Conservation (phyloP, 53 echinoderm and acorn worm species). For the Echinarachnius parma region DNA sequence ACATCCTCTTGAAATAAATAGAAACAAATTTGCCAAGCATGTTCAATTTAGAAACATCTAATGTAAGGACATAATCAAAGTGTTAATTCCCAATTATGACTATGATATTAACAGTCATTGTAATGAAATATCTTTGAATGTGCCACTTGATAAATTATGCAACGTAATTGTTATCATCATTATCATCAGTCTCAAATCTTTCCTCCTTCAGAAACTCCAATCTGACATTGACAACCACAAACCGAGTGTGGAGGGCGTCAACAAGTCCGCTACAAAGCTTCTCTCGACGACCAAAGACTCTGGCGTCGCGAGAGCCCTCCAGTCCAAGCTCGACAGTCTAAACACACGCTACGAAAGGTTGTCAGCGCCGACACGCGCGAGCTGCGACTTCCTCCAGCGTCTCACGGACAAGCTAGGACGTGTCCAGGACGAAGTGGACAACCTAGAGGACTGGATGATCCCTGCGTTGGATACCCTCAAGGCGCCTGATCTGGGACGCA, state of each 20-base stretch:
- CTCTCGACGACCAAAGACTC: conserved; percentile 83
- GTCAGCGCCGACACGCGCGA: conserved; percentile 59
- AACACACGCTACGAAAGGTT: conserved; percentile 75
- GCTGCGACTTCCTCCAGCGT: conserved; percentile 71
- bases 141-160: neutral
- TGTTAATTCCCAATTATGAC: too few relatives aligned
- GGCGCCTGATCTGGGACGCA: conserved; percentile 75
- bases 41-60: too few relatives aligned
- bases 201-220: conserved; percentile 59
- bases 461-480: conserved; percentile 79
- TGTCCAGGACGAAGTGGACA: conserved; percentile 83
- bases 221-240: conserved; percentile 73
- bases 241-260: conserved; percentile 80
- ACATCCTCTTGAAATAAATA: too few relatives aligned
- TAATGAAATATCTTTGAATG: too few relatives aligned
- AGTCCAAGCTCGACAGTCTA: conserved; percentile 74
- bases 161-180: neutral
- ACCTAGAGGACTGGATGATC: conserved; percentile 92
- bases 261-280: conserved; percentile 80
- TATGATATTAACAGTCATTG: too few relatives aligned
- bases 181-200: neutral
- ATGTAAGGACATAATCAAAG: too few relatives aligned
- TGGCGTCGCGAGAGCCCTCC: conserved; percentile 70
- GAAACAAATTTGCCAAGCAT: too few relatives aligned
- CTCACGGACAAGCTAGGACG: conserved; percentile 70